Evolutionary conservation across 2,113 vertebrate species (phyloP).

Genomic region (Fregata magnificens): DNA sequence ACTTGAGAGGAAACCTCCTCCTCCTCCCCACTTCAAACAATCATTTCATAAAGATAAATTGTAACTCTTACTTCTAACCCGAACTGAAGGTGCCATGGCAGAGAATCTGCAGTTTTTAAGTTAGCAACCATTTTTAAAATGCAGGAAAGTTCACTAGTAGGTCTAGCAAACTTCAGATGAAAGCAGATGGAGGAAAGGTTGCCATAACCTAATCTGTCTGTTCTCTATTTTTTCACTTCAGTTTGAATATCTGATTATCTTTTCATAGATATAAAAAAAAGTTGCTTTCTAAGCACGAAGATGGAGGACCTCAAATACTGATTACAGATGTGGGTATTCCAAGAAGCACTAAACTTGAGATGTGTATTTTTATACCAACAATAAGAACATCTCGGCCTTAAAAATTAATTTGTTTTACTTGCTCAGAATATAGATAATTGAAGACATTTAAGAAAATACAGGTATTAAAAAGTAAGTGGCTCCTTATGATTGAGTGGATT

Average conservation of each 20-base stretch:
- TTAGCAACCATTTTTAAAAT: conserved; percentile 4
- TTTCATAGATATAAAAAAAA: not conserved
- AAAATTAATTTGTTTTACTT: not conserved
- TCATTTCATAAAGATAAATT: not conserved
- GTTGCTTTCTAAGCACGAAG: not conserved
- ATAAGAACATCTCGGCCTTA: not conserved
- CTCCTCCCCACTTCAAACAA: not conserved
- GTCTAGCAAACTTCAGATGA: conserved; percentile 23
- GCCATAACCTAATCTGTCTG: not conserved
- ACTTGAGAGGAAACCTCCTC: not conserved
- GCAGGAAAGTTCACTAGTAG: not conserved
- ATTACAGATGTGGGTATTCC: not conserved
- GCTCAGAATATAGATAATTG: not conserved
- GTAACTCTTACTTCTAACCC: not conserved
- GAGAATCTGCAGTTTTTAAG: not conserved
- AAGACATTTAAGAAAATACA: not conserved
- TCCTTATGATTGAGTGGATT: not conserved
- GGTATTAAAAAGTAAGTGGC: not conserved
- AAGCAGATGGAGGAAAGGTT: conserved; percentile 26
- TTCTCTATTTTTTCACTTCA: not conserved
- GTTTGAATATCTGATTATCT: conserved; percentile 23
- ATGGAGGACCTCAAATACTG: not conserved
- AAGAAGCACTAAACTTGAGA: not conserved
- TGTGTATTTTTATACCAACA: not conserved
- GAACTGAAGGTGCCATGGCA: not conserved